Base-by-base conservation (phyloP, 2,888 invertebrate genomes). In the Nesidiocoris tenuis region DNA sequence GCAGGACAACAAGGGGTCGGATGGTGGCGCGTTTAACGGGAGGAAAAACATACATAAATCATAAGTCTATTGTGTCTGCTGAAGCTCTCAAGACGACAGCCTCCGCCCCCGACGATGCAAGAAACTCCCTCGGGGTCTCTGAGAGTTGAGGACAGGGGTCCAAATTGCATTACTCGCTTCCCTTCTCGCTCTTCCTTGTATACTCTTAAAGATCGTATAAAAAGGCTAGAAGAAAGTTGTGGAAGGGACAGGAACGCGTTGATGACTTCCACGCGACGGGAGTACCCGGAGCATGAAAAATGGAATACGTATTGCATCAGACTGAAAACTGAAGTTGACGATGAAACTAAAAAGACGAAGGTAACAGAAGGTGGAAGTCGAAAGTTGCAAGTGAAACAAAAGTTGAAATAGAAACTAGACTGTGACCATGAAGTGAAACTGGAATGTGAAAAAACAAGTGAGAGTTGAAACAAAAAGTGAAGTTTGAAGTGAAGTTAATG, bases 21-120 rank as follows among this genome's bases (percentile, higher is more conserved):
- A 59, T n/a, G 63, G 22, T 63, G 23, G 63, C 23, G 24, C 23
- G 39, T 39, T 39, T 39, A 39, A 39, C 39, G 24, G 24, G 59
- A 59, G 70, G 59, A 70, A 63, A 63, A 70, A 70, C 70, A 70
- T 70, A 70, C 57, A 70, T 70, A 70, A 70, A 70, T 70, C 70
- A 70, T 70, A 70, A 57, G 24, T 56, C 70, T 18, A 59, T 70
- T 70, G 70, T 70, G 12, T 39, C 39, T 25, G 59, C 70, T 59
- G 23, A 70, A 59, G 59, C 70, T 59, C 39, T 39, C 39, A 39
- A 39, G 39, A 12, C 39, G 39, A 39, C 39, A 7, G 39, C 39
- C 39, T 39, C 39, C 39, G 39, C 39, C 39, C 12, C 39, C 39
- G 3, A 39, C 5, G n/a, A n/a, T n/a, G n/a, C n/a, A n/a, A n/a